Percentiles rank a stretch among this genome's conserved stretches.
Evolutionary conservation across 2,113 vertebrate species (phyloP).

Genomic region (Lophura nycthemera): DNA sequence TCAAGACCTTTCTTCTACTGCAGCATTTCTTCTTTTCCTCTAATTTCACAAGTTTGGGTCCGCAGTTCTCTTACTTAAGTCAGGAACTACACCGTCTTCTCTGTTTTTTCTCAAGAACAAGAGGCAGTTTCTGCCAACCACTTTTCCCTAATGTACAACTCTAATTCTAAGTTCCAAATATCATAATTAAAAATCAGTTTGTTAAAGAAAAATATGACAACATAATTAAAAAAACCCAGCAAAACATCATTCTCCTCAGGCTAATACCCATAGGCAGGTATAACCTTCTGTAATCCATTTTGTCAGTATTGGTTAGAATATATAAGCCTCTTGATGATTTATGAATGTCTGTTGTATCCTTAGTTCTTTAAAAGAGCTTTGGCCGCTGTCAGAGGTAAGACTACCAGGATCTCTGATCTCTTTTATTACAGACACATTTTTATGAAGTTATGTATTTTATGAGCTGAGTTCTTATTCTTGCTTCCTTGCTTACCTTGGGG

Average conservation of each 20-base stretch:
- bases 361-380: background rate
- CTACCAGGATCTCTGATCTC: background rate
- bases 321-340: slow-evolving; percentile 20
- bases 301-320: background rate
- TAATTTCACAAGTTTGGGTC: background rate
- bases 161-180: background rate
- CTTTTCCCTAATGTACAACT: background rate
- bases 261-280: background rate
- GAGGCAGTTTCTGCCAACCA: background rate
- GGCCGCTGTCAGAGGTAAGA: background rate
- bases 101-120: background rate
- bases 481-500: background rate
- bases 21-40: background rate
- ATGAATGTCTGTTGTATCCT: background rate
- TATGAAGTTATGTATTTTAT: background rate
- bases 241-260: slow-evolving; percentile 48
- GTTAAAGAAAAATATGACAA: background rate
- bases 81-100: background rate
- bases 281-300: slow-evolving; percentile 46
- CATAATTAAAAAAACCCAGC: slow-evolving; percentile 13
- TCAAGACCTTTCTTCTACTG: background rate
- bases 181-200: slow-evolving; percentile 41
- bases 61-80: background rate
- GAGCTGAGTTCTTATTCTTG: background rate
- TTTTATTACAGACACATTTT: background rate